Conservation (phyloP, 2,797 vertebrate genomes). For the Eidolon dupreanum region DNA sequence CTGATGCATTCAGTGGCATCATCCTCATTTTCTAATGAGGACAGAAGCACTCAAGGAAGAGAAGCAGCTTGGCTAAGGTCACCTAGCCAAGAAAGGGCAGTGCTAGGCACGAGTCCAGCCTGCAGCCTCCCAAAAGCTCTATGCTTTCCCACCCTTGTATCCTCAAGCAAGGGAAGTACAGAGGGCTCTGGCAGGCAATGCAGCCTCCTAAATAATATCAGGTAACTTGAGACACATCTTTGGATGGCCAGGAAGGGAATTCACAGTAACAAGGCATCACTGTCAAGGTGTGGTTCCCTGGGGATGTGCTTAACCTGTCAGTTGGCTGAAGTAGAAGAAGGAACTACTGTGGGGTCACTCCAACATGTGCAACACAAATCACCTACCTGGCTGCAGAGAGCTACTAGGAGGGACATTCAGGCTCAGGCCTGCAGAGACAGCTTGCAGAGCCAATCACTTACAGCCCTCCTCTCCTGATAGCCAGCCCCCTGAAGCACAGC, state of each 20-base stretch:
- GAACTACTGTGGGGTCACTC: too few relatives aligned
- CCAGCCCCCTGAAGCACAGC: background rate
- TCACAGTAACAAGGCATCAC: too few relatives aligned
- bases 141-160: background rate
- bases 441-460: too few relatives aligned
- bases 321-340: accelerated
- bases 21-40: background rate
- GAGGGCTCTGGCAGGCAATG: background rate
- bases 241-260: background rate
- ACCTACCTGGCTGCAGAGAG: background rate
- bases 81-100: background rate
- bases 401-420: accelerated
- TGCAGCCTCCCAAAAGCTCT: background rate
- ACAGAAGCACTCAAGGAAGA: background rate
- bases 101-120: background rate
- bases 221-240: background rate
- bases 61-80: background rate
- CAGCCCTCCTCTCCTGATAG: background rate
- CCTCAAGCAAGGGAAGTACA: background rate
- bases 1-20: accelerated
- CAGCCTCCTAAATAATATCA: background rate
- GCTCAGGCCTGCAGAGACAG: too few relatives aligned
- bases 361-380: background rate
- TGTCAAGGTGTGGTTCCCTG: too few relatives aligned
- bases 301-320: background rate